Base-by-base conservation (phyloP, 2,888 invertebrate genomes). In the Falcaria lacertinaria region DNA sequence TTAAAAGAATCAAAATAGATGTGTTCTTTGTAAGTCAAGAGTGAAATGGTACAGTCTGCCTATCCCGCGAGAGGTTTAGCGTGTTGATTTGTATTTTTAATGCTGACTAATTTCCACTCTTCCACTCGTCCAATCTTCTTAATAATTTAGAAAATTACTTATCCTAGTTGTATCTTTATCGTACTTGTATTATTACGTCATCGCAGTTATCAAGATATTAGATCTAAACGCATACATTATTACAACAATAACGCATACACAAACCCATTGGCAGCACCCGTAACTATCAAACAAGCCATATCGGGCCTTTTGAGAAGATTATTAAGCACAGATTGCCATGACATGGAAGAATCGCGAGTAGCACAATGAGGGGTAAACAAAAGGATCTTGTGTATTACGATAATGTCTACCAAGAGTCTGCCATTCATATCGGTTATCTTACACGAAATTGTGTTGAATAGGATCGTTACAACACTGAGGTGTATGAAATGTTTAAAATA, bases 361-460 rank as follows among this genome's bases (percentile, higher is more conserved):
- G 45, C 45, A 57, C 52, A 59, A 54, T 52, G 40, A 45, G 8
- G 15, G 17, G 19, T 45, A 44, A 47, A 41, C 43, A 44, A 47
- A 16, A 34, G 33, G 40, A 33, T 39, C 16, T 36, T 46, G 40
- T 42, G 40, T 48, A 46, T 43, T 39, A 48, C 35, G 47, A 50
- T 52, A 43, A 50, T 46, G 46, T 37, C 44, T 44, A 43, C 46
- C 52, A 48, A 46, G 52, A 54, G 19, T 35, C 38, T 34, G 36
- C 13, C 17, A 36, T 28, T 42, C 50, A 11, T 52, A 61, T 49
- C 49, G 39, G 40, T 44, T 45, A 36, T 42, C 58, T 58, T 55
- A 47, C 47, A 43, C 45, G 47, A 37, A 22, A 22, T 37, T 37
- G 37, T 14, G 37, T 37, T 22, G 14, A 15, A 37, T 37, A 22